Percentiles rank a stretch among this genome's conserved stretches.
Evolutionary conservation across 2,113 vertebrate species (phyloP).

Genomic region (Crotophaga sulcirostris): DNA sequence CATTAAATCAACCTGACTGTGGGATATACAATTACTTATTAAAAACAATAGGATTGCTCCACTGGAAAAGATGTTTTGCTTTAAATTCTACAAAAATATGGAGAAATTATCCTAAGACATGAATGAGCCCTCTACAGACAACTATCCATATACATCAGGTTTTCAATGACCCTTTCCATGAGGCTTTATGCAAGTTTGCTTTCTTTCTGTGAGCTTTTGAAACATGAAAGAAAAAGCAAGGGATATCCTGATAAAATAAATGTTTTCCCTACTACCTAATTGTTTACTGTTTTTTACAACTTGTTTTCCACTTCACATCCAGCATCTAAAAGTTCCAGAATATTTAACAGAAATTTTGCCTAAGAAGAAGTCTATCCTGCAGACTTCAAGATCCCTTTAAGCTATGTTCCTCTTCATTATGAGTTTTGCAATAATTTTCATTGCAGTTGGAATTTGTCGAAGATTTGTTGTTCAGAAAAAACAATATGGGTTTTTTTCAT

Average conservation of each 20-base stretch:
- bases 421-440: background rate
- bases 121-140: background rate
- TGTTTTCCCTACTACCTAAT: background rate
- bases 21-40: background rate
- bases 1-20: background rate
- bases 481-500: rapidly evolving
- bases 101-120: background rate
- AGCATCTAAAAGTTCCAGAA: background rate
- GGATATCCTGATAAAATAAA: background rate
- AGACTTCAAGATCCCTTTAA: background rate
- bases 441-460: background rate
- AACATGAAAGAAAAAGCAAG: background rate
- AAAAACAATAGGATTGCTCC: background rate
- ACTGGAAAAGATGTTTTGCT: background rate
- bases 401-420: background rate
- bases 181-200: background rate
- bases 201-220: background rate
- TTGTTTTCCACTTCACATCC: background rate
- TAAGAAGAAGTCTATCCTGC: background rate
- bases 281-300: background rate
- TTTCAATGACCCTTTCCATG: background rate
- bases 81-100: background rate
- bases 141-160: background rate
- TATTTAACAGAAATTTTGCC: background rate
- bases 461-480: background rate